Evolutionary conservation across 2,113 vertebrate genomes (phyloP), one percentile per base, ranked within the genome.

Genomic region (Trematomus loennbergii): DNA sequence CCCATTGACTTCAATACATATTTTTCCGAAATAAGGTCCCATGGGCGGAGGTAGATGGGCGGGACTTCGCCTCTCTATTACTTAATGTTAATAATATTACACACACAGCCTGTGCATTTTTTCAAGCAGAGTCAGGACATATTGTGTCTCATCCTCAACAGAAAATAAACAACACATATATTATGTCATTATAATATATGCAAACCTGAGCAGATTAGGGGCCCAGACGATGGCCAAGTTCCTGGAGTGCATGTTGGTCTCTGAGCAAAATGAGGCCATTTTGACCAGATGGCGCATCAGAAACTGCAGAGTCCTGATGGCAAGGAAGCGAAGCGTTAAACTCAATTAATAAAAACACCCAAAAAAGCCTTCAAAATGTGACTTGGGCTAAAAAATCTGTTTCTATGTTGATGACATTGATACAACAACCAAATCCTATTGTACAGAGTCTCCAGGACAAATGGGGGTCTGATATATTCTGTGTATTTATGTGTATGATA

Each of bases 181-280:
- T 33, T 18, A 50, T 66, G 6, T 18, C 10, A 49, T 29, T 17
- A 49, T 18, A 17, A 18, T 66, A 18, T 33, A 0, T 69, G 9
- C 94, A 67, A 84, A 98, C 97, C 98, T 96, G 87, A 99, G 96
- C 62, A 99, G 94, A 82, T 99, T 99, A 20, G 98, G 98, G 0
- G 98, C 98, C 98, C 98, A 99, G 4, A 99, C 97, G 1, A 99
- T 99, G 66, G 97, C 98, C 79, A 99, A 87, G 92, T 99, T 99
- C 22, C 97, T 89, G 0, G 96, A 86, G 0, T 99, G 98, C 98
- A 99, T 99, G 95, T 97, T 99, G 88, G 98, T 99, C 85, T 96
- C 88, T 33, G 90, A 58, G 50, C 96, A 96, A 78, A 91, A 86
- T 0, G 95, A 95, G 0, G 97, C 97, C 97, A 99, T 97, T 78